Evolutionary conservation across 2,888 invertebrate genomes (phyloP), one percentile per base, ranked within the genome.

Genomic region (Nephrotoma guestfalica): DNA sequence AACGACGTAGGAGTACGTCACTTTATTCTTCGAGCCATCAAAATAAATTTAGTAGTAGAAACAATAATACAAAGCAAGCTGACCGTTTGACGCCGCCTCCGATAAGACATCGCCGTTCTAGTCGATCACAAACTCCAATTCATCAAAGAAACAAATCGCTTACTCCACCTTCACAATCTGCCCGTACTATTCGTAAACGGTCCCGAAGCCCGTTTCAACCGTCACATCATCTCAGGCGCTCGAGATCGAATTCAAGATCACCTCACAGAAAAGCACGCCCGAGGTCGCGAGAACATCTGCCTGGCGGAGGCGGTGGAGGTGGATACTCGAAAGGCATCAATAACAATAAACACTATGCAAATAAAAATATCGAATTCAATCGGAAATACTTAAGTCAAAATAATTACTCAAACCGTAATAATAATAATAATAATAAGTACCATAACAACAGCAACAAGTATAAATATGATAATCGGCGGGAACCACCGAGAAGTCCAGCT

Each of bases 231-330:
- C 30, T 85, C 30, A 87, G 86, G 45, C 87, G 87, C 57, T 87
- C 87, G n/a, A 86, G 86, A 11, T 88, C 88, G 42, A 71, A 30
- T 71, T 71, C 71, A 30, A 86, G 86, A 86, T 86, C 86, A 45
- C 86, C 86, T n/a, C 43, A 40, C 6, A 6, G 30, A 41, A 42
- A 41, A 40, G 43, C 30, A 13, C 47, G 71, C 7, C 71, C 42
- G 42, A 15, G 57, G 7, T 85, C 85, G 43, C 41, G 42, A 9
- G 30, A 86, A 18, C 11, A 45, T 11, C 11, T 11, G 2, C 6
- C 18, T 85, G 0, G 4, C 18, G 57, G 57, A 6, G 15, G 57
- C 3, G 43, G 71, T 71, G 51, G 41, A n/a, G 40, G 47, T 51
- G 45, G 83, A 30, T 71, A 71, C 71, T 9, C 18, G 30, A 71